Evolutionary conservation across 2,888 invertebrate genomes (phyloP).

Genomic region (Acanthosepion esculentum): DNA sequence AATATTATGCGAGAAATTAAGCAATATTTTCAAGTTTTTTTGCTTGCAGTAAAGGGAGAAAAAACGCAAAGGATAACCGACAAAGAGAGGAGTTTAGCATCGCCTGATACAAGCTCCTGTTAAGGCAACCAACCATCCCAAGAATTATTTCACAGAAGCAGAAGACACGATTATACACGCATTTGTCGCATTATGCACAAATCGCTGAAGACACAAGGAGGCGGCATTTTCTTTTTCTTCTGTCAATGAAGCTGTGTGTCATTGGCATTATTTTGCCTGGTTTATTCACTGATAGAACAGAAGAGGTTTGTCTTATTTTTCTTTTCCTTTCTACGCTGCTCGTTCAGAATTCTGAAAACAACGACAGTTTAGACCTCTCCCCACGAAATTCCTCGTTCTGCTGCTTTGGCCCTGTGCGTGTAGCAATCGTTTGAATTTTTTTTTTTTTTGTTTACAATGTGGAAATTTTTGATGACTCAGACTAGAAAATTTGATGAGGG

Average conservation of each 20-base stretch:
- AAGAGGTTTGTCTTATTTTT: not conserved
- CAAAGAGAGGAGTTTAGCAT: not conserved
- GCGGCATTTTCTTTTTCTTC: not conserved
- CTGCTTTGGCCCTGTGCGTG: not conserved
- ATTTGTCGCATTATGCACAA: not conserved
- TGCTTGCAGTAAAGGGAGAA: not conserved
- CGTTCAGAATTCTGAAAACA: not conserved
- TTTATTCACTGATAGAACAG: not conserved
- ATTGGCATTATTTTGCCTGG: not conserved
- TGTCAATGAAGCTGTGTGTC: not conserved
- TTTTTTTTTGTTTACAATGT: not conserved
- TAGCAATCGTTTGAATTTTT: not conserved
- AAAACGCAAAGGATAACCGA: not conserved
- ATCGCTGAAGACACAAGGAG: not conserved
- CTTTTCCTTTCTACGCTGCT: not conserved
- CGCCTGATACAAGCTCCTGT: not conserved
- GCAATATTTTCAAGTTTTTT: not conserved
- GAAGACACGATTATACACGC: not conserved
- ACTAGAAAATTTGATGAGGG: not conserved
- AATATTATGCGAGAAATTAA: conserved; percentile 16
- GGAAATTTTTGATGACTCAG: not conserved
- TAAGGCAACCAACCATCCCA: not conserved
- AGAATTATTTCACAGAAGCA: not conserved
- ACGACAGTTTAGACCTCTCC: not conserved
- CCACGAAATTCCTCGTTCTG: not conserved